Percentiles rank a stretch among this genome's conserved stretches.
phyloP scores from a whole-genome alignment of 2,888 invertebrate genomes.

The Coelinius sp. region DNA sequence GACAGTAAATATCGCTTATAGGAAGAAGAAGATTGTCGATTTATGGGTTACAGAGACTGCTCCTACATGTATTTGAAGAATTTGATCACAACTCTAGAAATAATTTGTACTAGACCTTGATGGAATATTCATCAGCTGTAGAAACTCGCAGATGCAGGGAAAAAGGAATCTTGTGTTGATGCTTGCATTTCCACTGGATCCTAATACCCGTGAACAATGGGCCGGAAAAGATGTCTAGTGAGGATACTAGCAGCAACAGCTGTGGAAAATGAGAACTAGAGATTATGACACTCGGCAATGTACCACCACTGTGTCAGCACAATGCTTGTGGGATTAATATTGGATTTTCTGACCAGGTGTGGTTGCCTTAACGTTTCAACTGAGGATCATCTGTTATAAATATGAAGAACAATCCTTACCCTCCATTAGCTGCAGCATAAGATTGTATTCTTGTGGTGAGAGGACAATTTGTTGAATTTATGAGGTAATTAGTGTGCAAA shows the following conservation, averaged over 20 bases:
- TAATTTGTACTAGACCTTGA: not conserved
- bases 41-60: not conserved
- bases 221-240: constrained; percentile 14
- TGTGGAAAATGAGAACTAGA: constrained; percentile 31
- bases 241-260: constrained; percentile 29
- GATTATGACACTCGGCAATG: constrained; percentile 30
- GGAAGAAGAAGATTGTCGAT: not conserved
- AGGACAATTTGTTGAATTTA: not conserved
- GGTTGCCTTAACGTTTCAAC: constrained; percentile 3
- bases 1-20: not conserved
- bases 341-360: constrained; percentile 14
- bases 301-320: constrained; percentile 23
- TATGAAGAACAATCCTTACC: not conserved
- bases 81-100: not conserved
- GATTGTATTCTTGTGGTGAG: not conserved
- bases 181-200: not conserved
- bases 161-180: constrained; percentile 3
- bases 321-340: constrained; percentile 28
- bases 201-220: constrained; percentile 19
- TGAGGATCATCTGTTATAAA: constrained; percentile 10
- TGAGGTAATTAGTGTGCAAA: not conserved
- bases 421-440: not conserved
- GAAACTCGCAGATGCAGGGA: too few species aligned
- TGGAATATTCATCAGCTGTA: too few species aligned
- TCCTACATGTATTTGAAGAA: not conserved